phyloP scores from a whole-genome alignment of 2,888 invertebrate genomes.

The Pedicia rivosa region DNA sequence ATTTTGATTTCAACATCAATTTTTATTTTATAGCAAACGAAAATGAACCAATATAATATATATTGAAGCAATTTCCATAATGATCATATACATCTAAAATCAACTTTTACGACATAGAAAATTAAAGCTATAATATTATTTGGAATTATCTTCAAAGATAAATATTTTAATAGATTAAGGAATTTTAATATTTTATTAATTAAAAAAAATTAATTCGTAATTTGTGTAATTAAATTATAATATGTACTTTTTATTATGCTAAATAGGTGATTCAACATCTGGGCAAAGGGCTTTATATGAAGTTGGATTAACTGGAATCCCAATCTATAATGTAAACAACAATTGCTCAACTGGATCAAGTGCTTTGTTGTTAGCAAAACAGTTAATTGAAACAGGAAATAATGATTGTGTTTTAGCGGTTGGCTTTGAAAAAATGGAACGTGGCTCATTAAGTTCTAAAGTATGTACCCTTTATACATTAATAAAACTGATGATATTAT shows the following conservation, averaged over 20 bases:
- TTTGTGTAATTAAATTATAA: too few species aligned
- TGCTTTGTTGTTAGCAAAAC: constrained; percentile 79
- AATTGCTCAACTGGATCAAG: constrained; percentile 96
- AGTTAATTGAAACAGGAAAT: constrained; percentile 77
- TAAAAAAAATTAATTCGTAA: too few species aligned
- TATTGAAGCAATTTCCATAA: not conserved
- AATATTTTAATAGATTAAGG: not conserved
- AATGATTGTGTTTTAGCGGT: constrained; percentile 80
- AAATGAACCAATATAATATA: not conserved
- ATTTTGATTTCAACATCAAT: not conserved
- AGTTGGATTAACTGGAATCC: constrained; percentile 91
- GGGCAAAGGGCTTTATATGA: constrained; percentile 92
- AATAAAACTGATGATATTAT: not conserved
- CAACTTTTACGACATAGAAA: too few species aligned
- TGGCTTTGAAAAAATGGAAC: constrained; percentile 98
- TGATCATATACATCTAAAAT: too few species aligned
- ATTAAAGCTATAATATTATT: too few species aligned
- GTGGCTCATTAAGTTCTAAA: constrained; percentile 66
- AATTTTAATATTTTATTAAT: constrained; percentile 9
- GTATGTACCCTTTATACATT: constrained; percentile 26
- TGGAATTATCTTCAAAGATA: too few species aligned
- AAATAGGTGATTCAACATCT: constrained; percentile 82
- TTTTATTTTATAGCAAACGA: not conserved
- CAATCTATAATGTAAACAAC: constrained; percentile 96
- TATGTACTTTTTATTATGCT: too few species aligned